Conservation (phyloP, 2,888 invertebrate genomes). For the Mythimna vitellina region DNA sequence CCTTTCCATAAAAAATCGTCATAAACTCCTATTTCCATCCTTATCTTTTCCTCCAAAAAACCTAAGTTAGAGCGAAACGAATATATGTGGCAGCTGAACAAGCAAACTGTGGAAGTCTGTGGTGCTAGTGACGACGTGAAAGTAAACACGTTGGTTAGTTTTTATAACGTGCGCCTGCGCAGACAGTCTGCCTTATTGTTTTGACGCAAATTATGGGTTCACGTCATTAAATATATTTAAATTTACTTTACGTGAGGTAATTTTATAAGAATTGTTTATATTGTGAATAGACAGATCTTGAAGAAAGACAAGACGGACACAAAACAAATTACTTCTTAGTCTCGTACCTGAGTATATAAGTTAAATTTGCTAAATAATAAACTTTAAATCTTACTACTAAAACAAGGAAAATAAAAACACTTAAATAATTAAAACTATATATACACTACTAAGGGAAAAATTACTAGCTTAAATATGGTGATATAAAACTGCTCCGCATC, state of each 20-base stretch:
- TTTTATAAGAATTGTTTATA: constrained; percentile 34
- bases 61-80: constrained; percentile 27
- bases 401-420: too few relatives aligned
- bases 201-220: constrained; percentile 63
- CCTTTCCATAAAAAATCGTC: constrained; percentile 39
- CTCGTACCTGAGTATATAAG: not conserved
- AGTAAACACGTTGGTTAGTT: constrained; percentile 65
- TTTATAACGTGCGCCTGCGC: constrained; percentile 53
- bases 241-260: constrained; percentile 35
- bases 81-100: constrained; percentile 61
- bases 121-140: constrained; percentile 53
- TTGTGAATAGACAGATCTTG: not conserved
- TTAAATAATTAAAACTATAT: too few relatives aligned
- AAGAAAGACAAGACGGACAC: too few relatives aligned
- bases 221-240: constrained; percentile 35
- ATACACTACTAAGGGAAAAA: too few relatives aligned
- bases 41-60: constrained; percentile 19
- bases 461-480: too few relatives aligned
- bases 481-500: too few relatives aligned
- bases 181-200: constrained; percentile 60
- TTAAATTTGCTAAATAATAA: too few relatives aligned
- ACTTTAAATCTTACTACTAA: too few relatives aligned
- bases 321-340: too few relatives aligned
- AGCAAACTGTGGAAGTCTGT: constrained; percentile 62
- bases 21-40: constrained; percentile 26